Percentiles rank a stretch among this genome's conserved stretches.
phyloP scores from a whole-genome alignment of 2,888 invertebrate genomes.

The Pyrrhia umbra region DNA sequence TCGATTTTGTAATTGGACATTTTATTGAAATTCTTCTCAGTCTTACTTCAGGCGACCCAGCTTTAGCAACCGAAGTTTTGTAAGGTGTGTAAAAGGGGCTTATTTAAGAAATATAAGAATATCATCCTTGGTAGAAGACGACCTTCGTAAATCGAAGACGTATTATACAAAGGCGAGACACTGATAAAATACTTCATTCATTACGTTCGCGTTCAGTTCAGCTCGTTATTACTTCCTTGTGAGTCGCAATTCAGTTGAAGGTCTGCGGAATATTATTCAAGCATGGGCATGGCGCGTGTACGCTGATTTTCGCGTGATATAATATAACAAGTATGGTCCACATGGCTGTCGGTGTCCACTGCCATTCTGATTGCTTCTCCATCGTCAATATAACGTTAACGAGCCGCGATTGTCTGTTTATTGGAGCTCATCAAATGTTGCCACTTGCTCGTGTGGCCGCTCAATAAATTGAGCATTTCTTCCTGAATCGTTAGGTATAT shows the following conservation, averaged over 20 bases:
- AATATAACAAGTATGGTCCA: conserved; percentile 1
- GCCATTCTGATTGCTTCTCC: conserved; percentile 51
- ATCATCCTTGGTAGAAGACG: conserved; percentile 20
- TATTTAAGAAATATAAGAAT: conserved; percentile 7
- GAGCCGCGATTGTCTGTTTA: conserved; percentile 60
- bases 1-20: conserved; percentile 63
- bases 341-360: conserved; percentile 34
- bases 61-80: conserved; percentile 15
- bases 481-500: conserved; percentile 41
- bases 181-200: conserved; percentile 38
- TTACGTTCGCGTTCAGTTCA: conserved; percentile 40
- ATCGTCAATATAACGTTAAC: conserved; percentile 56
- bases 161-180: conserved; percentile 42
- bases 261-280: conserved; percentile 47
- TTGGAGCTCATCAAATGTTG: conserved; percentile 55
- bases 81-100: conserved; percentile 7
- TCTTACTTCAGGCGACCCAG: conserved; percentile 22
- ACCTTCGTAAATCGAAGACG: conserved; percentile 38
- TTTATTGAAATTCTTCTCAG: no score
- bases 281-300: conserved; percentile 28
- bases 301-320: conserved; percentile 17
- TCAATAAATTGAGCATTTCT: conserved; percentile 54
- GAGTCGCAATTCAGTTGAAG: conserved; percentile 41
- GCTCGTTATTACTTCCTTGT: conserved; percentile 51
- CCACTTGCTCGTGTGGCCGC: conserved; percentile 28